Base-by-base conservation (phyloP, 2,888 invertebrate genomes). In the Heliconius erato region DNA sequence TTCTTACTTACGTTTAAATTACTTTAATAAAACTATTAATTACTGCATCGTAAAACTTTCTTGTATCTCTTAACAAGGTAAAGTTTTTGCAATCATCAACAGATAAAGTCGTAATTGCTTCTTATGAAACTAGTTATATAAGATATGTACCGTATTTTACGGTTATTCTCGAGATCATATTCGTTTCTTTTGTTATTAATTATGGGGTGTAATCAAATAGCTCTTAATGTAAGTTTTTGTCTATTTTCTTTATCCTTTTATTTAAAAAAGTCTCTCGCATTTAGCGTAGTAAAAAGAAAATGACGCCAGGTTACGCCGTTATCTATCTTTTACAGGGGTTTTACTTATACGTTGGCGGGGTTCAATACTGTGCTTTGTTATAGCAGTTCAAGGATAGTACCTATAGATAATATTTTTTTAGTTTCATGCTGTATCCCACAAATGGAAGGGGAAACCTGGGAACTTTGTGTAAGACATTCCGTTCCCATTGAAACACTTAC, bases 51-150 rank as follows among this genome's bases (percentile, higher is more conserved):
- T 69, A 3, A 35, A 69, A 69, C 23, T 69, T 69, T 69, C 69
- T 35, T 69, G 1, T 32, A 23, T 74, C n/a, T 76, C 49, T n/a
- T 35, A 12, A 76, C 40, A 63, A 63, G 12, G n/a, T 23, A 59
- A 76, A 76, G 23, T 76, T 63, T 74, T n/a, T 63, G 76, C 19
- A 63, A 76, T 76, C 54, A 23, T 74, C 54, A 28, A 28, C 32
- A 76, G 76, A 35, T 76, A n/a, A 54, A 59, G 59, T 59, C 59
- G 63, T 76, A 59, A 76, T 76, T 76, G 40, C 59, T 76, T 76
- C 54, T 76, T 35, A 63, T n/a, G 76, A n/a, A 76, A 63, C 76
- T n/a, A n/a, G 14, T 63, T 76, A 59, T n/a, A 63, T 32, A 23
- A 76, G 76, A 59, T 76, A 16, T 59, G n/a, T 59, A 26, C 23